A percentile compares a stretch with the other conserved stretches of the same genome.
These are phyloP conservation scores for Talpa occidentalis DNA, from an alignment of 2,113 vertebrate genomes.

Conservation along the genomic window DNA sequence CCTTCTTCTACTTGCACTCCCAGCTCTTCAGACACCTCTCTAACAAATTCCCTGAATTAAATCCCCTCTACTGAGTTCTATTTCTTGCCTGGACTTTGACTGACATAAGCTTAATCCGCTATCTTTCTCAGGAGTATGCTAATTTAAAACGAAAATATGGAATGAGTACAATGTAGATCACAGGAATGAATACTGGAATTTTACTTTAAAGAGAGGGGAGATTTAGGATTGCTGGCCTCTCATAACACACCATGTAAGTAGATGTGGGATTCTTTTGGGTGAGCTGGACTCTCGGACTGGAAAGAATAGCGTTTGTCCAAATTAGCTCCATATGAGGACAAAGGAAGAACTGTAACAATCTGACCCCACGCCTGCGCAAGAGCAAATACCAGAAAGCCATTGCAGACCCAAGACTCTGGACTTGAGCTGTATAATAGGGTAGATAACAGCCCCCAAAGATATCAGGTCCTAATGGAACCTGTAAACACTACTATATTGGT, in stretches of 20 bases:
- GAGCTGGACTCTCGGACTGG: background rate
- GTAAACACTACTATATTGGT: background rate
- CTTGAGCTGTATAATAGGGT: background rate
- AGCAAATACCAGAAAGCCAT: background rate
- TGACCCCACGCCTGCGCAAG: background rate
- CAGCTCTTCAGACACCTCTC: background rate
- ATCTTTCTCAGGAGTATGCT: background rate
- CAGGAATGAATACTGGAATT: background rate
- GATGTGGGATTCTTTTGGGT: background rate
- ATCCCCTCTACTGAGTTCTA: background rate
- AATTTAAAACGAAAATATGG: background rate
- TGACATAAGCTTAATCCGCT: background rate
- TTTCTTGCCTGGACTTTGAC: background rate
- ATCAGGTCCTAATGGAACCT: background rate
- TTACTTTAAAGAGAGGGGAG: background rate
- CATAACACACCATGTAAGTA: background rate
- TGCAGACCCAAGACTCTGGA: background rate
- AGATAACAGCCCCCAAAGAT: background rate
- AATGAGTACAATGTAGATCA: background rate
- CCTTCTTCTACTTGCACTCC: background rate
- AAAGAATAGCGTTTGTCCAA: background rate
- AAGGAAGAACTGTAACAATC: background rate
- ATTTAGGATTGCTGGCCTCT: background rate
- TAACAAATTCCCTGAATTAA: background rate
- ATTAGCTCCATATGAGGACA: background rate